Evolutionary conservation across 2,797 vertebrate genomes (phyloP).

Genomic region (Sarcoramphus papa): DNA sequence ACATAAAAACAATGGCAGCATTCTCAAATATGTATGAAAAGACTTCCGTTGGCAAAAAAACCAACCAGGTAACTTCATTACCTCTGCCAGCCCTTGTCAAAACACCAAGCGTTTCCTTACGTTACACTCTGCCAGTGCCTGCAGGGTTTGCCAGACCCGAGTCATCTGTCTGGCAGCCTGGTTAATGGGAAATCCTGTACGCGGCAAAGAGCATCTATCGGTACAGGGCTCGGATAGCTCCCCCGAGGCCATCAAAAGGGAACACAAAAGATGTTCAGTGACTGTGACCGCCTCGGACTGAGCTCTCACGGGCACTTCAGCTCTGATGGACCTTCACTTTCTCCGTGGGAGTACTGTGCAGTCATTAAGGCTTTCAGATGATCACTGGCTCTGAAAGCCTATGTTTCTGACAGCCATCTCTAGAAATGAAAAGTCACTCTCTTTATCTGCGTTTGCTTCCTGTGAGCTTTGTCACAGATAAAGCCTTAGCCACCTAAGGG

Average conservation of each 20-base stretch:
- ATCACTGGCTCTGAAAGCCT: background rate
- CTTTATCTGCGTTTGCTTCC: background rate
- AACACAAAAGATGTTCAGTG: background rate
- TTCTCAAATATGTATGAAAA: background rate
- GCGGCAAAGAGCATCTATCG: background rate
- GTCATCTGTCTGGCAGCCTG: background rate
- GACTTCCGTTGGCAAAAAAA: background rate
- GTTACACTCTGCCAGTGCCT: background rate
- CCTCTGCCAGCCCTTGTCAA: background rate
- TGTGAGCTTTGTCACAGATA: background rate
- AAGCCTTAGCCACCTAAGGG: background rate
- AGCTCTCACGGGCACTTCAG: background rate
- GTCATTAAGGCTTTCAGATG: background rate
- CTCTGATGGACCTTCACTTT: background rate
- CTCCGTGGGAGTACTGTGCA: background rate
- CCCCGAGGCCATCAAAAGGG: background rate
- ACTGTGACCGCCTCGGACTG: background rate
- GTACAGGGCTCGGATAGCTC: rapidly evolving
- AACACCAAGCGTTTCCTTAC: background rate
- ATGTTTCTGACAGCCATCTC: background rate
- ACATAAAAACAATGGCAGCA: background rate
- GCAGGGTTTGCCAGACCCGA: background rate
- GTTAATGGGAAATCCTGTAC: background rate
- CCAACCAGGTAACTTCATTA: background rate
- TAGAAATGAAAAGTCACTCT: background rate